phyloP scores from a whole-genome alignment of 2,113 vertebrate genomes.

The Pavo muticus region DNA sequence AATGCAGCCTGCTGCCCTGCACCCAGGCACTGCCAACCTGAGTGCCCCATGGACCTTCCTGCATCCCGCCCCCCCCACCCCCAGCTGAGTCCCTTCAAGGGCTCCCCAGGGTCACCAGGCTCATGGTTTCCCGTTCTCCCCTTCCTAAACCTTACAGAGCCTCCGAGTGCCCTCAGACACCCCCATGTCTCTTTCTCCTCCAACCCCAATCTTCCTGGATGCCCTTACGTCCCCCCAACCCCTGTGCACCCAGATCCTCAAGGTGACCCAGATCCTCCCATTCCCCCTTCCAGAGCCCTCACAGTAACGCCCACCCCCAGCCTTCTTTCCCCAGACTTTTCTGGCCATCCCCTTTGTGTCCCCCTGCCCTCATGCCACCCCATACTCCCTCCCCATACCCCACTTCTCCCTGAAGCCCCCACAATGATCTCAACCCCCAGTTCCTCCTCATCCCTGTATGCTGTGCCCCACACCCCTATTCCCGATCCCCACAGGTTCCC shows the following conservation, averaged over 20 bases:
- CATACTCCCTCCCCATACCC: neutral
- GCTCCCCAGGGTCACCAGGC: neutral
- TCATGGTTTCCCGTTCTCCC: neutral
- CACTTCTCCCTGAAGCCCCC: neutral
- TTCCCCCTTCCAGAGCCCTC: neutral
- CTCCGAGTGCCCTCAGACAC: neutral
- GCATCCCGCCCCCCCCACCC: neutral
- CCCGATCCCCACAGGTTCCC: constrained; percentile 32
- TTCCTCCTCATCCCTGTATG: too few relatives aligned
- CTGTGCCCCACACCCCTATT: accelerated
- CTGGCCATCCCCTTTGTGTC: neutral
- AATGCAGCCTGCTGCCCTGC: neutral
- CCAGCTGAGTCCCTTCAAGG: neutral
- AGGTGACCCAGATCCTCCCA: neutral
- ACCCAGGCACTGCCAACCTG: neutral
- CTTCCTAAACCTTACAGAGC: neutral
- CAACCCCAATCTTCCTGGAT: accelerated
- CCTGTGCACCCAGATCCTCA: neutral
- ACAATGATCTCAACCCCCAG: accelerated
- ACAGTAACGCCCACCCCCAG: accelerated
- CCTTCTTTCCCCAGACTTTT: neutral
- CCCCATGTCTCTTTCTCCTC: too few relatives aligned
- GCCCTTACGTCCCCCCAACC: neutral
- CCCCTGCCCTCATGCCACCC: neutral
- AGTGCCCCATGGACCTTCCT: neutral